A percentile compares a stretch with the other conserved stretches of the same genome.
Conservation (phyloP, 1,140 invertebrate genomes). For the Aphidius gifuensis region DNA sequence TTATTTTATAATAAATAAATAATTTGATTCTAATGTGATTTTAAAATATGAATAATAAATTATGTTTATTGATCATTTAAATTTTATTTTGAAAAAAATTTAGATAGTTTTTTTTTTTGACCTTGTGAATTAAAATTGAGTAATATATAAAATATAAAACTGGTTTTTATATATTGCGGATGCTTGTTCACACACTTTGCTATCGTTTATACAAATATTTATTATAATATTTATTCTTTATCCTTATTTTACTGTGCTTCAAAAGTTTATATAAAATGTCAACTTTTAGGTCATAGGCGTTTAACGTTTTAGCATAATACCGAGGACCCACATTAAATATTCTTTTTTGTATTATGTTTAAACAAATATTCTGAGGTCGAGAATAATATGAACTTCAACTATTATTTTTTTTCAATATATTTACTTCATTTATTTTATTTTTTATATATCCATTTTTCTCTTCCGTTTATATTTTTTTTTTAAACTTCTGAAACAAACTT, state of each 20-base stretch:
- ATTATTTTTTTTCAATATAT: constrained; percentile 13
- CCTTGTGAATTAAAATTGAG: no score
- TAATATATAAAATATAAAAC: no score
- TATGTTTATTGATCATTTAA: no score
- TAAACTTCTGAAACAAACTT: constrained; percentile 21
- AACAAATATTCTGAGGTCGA: constrained; percentile 30
- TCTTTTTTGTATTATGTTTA: constrained; percentile 31
- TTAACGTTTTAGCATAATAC: constrained; percentile 35
- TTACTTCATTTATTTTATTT: not conserved
- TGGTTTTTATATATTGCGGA: no score
- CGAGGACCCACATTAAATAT: constrained; percentile 35
- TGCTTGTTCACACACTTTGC: not conserved
- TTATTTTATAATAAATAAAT: no score
- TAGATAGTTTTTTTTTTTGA: no score
- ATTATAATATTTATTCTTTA: no score
- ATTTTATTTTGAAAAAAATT: no score
- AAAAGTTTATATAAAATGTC: constrained; percentile 32
- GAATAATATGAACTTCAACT: constrained; percentile 25
- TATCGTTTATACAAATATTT: no score
- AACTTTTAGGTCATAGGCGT: constrained; percentile 40
- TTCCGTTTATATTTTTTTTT: not conserved
- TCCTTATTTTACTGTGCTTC: no score
- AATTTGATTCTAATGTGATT: no score
- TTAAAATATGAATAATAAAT: no score
- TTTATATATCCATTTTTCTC: constrained; percentile 6